phyloP scores from a whole-genome alignment of 2,888 invertebrate species.

The Gasteruption jaculator region DNA sequence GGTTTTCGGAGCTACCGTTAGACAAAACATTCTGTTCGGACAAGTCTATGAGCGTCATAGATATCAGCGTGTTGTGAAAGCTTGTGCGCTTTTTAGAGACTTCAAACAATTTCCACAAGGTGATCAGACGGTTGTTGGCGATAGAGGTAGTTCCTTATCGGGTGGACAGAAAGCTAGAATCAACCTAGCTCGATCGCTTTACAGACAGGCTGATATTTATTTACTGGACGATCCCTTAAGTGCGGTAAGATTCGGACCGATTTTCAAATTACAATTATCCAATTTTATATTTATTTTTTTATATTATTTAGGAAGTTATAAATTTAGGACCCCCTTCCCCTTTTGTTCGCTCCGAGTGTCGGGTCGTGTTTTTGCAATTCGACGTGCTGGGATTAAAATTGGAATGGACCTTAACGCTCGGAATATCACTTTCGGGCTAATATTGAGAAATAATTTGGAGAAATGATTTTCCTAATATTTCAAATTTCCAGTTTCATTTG shows the following conservation, averaged over 20 bases:
- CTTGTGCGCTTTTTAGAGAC: conserved; percentile 50
- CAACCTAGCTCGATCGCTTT: conserved; percentile 72
- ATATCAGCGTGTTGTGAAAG: conserved; percentile 53
- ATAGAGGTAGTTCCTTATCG: conserved; percentile 66
- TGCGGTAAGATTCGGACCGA: conserved; percentile 53
- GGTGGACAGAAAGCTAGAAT: conserved; percentile 75
- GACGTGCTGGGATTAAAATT: too few species aligned
- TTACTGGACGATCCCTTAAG: conserved; percentile 78
- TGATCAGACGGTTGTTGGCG: conserved; percentile 68
- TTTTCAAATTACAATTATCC: conserved; percentile 1
- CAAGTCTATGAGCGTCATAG: conserved; percentile 59
- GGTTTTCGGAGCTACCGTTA: conserved; percentile 72
- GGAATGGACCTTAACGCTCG: too few species aligned
- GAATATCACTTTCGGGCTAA: too few species aligned
- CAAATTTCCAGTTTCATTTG: too few species aligned
- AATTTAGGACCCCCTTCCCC: too few species aligned
- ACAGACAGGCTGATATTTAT: conserved; percentile 75
- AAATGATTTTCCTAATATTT: too few species aligned
- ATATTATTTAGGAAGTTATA: not conserved
- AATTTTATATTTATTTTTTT: not conserved
- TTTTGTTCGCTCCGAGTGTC: too few species aligned
- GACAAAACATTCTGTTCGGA: conserved; percentile 86
- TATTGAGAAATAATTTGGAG: too few species aligned
- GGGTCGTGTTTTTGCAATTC: too few species aligned
- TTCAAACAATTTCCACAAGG: conserved; percentile 63